Evolutionary conservation across 2,113 vertebrate species (phyloP), one percentile per base, ranked within the genome.

Genomic region (Smithornis capensis): DNA sequence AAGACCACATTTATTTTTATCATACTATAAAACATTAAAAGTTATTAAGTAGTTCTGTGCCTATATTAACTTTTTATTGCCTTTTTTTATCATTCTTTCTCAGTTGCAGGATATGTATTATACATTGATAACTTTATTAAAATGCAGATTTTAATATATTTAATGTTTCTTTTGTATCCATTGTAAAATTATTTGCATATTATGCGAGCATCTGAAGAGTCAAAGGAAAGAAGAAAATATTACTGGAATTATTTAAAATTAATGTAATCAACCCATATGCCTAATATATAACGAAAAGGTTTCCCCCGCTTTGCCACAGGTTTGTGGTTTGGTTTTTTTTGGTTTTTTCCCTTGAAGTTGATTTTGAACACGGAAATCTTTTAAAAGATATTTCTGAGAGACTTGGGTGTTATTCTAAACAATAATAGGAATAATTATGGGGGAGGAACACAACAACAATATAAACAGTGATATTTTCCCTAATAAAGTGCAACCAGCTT

Each of bases 121-220:
- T 83, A 90, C 97, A 96, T 87, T 96, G 97, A 98, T 97, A 97
- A 97, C 95, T 98, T 98, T 97, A 98, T 98, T 98, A 98, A 98
- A 98, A 98, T 96, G 93, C 90, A 97, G 94, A 96, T 97, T 98
- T 98, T 97, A 98, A 98, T 98, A 98, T 97, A 97, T 96, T 97
- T 98, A 98, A 98, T 97, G 96, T 97, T 97, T 97, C 96, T 97
- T 96, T 97, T 97, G 97, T 97, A 97, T 95, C 95, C 86, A 83
- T 90, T 97, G 88, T 92, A 96, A 97, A 97, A 96, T 96, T 93
- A 97, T 98, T 98, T 98, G 95, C 97, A 97, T 97, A 97, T 96
- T 96, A 97, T 79, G 95, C 92, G 96, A 97, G 83, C 83, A 97
- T 97, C 95, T 83, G 95, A 97, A 97, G 95, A 97, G 86, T 93